A percentile compares a stretch with the other conserved stretches of the same genome.
Evolutionary conservation across 2,888 invertebrate species (phyloP).

Genomic region (Melanophora roralis): DNA sequence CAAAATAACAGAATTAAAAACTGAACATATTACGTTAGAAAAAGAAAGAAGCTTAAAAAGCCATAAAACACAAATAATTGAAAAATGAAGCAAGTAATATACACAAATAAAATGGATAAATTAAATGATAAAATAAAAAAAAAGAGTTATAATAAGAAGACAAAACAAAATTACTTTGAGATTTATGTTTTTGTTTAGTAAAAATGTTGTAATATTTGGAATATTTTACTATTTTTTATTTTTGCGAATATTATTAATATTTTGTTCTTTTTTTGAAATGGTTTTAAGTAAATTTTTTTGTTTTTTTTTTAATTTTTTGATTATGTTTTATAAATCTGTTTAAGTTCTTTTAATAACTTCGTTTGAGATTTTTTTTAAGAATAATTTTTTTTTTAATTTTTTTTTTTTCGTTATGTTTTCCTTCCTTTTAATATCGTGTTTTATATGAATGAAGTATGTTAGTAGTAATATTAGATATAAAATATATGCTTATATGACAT

Average conservation of each 20-base stretch:
- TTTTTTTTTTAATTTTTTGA: neutral
- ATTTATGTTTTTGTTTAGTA: constrained; percentile 4
- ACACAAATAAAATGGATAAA: neutral
- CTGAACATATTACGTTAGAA: constrained; percentile 25
- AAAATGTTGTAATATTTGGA: constrained; percentile 45
- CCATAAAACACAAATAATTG: constrained; percentile 1
- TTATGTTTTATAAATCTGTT: neutral
- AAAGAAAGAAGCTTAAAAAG: constrained; percentile 13
- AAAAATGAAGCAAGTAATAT: neutral
- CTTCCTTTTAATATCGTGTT: constrained; percentile 23
- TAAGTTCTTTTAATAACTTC: constrained; percentile 3
- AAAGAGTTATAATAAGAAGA: neutral
- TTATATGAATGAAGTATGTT: constrained; percentile 12
- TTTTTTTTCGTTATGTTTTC: constrained; percentile 15
- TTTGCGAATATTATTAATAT: constrained; percentile 12
- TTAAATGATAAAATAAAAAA: neutral
- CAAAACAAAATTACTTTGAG: constrained; percentile 18
- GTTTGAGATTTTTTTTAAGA: constrained; percentile 24
- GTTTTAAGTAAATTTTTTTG: constrained; percentile 3
- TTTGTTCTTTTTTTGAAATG: constrained; percentile 19
- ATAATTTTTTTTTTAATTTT: constrained; percentile 16
- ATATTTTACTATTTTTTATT: constrained; percentile 15
- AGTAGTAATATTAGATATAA: constrained; percentile 60
- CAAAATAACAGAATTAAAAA: constrained; percentile 44
- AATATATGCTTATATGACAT: constrained; percentile 59